Evolutionary conservation across 2,888 invertebrate genomes (phyloP), one percentile per base, ranked within the genome.

Genomic region (Omphaloscelis lunosa): DNA sequence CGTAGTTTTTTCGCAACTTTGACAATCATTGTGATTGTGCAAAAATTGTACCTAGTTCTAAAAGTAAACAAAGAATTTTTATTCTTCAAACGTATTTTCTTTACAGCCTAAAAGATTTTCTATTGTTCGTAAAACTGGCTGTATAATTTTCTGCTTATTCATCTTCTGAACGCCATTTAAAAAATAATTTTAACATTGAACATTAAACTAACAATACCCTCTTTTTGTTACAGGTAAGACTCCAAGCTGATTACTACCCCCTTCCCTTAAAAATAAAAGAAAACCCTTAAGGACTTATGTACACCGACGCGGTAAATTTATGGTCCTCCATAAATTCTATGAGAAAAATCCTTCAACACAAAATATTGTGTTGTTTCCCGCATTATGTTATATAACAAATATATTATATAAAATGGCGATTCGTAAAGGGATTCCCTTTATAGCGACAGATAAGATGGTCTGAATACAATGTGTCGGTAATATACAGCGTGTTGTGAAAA

Each of bases 211-310:
- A 84, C 27, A 72, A 70, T 72, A 27, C 34, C 72, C 11, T 81
- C 2, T 81, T 71, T 78, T 86, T 87, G 86, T 88, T 88, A 27
- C 89, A 88, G 88, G 88, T 88, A 89, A 87, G 89, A 61, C 78
- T 72, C 12, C 76, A 71, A 73, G 79, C 78, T 81, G 82, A 80
- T 88, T 70, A 80, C 72, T 51, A 27, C 63, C 62, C 23, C 65
- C 15, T 56, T 56, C 39, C 39, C 29, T 7, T n/a, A 53, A 68
- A 83, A 83, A 85, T 68, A 83, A 83, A 80, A 84, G 79, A 82
- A 78, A 67, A 66, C 63, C 73, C 61, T 68, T 84, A 83, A 87
- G 84, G 80, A 87, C 79, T 61, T 17, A 48, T 53, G 62, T 78
- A 81, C 61, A 83, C 58, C 20, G 62, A 76, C 77, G 72, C 58